A percentile compares a stretch with the other conserved stretches of the same genome.
phyloP scores from a whole-genome alignment of 2,888 invertebrate species.

The Chloroclysta siterata region DNA sequence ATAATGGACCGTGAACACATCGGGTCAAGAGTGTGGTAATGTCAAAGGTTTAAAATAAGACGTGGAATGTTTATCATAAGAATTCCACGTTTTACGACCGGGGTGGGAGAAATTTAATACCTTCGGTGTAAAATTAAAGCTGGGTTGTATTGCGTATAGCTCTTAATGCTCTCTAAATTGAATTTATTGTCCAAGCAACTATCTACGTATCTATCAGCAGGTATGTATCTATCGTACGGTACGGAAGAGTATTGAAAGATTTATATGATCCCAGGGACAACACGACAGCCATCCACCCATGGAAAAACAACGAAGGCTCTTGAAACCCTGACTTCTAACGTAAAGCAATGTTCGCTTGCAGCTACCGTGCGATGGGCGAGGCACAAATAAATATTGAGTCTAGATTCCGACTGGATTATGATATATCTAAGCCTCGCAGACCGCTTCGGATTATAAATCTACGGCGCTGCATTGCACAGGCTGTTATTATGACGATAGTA shows the following conservation, averaged over 20 bases:
- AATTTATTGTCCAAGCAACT: slow-evolving; percentile 11
- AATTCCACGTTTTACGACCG: slow-evolving; percentile 64
- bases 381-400: slow-evolving; percentile 49
- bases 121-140: slow-evolving; percentile 40
- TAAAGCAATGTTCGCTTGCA: slow-evolving; percentile 39
- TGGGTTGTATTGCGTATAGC: slow-evolving; percentile 36
- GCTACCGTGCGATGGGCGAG: slow-evolving; percentile 50
- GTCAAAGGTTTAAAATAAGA: slow-evolving; percentile 65
- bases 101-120: slow-evolving; percentile 47
- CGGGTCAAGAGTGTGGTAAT: slow-evolving; percentile 62
- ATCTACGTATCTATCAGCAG: background rate
- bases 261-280: no score
- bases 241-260: no score
- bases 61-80: slow-evolving; percentile 64
- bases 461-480: slow-evolving; percentile 38
- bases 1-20: slow-evolving; percentile 62
- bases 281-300: background rate
- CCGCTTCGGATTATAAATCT: slow-evolving; percentile 43
- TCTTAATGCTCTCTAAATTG: slow-evolving; percentile 16
- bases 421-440: slow-evolving; percentile 49
- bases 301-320: slow-evolving; percentile 27
- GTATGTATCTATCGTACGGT: background rate
- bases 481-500: slow-evolving; percentile 51
- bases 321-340: slow-evolving; percentile 39
- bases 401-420: slow-evolving; percentile 54